Conservation (phyloP, 2,113 vertebrate species). For the Corvus cornix region DNA sequence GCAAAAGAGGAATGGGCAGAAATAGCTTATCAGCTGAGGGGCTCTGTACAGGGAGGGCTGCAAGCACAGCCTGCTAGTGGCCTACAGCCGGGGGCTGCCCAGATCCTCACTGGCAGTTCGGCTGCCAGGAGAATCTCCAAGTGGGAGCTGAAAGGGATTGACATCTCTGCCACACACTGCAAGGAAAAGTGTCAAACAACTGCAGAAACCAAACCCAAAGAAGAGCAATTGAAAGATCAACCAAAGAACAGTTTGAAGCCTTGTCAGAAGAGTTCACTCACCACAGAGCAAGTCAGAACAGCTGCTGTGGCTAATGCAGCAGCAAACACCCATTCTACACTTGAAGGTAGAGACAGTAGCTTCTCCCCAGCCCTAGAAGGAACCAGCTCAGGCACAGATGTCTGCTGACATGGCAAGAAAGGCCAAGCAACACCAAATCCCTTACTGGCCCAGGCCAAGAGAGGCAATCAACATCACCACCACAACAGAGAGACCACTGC, state of each 20-base stretch:
- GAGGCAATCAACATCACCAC: background rate
- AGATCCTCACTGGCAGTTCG: background rate
- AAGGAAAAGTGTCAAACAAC: background rate
- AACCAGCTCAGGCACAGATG: background rate
- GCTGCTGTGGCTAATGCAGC: background rate
- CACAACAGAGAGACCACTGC: background rate
- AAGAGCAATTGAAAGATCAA: background rate
- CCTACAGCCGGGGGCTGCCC: background rate
- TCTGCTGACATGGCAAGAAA: slow-evolving; percentile 14
- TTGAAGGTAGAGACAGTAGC: background rate
- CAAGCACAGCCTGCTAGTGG: background rate
- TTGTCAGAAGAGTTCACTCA: background rate
- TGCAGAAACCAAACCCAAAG: slow-evolving; percentile 13
- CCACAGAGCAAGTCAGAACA: background rate
- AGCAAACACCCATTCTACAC: background rate
- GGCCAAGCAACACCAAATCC: slow-evolving; percentile 1
- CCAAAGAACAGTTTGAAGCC: slow-evolving; percentile 21
- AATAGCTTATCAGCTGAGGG: slow-evolving; percentile 38
- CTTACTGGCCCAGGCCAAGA: background rate
- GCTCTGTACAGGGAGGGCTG: slow-evolving; percentile 26
- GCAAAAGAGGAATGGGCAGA: slow-evolving; percentile 14
- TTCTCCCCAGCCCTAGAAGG: background rate
- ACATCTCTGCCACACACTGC: background rate
- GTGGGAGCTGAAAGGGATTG: background rate
- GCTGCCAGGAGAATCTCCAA: background rate